Conservation (phyloP, 2,888 invertebrate species). For the Tachystola acroxantha region DNA sequence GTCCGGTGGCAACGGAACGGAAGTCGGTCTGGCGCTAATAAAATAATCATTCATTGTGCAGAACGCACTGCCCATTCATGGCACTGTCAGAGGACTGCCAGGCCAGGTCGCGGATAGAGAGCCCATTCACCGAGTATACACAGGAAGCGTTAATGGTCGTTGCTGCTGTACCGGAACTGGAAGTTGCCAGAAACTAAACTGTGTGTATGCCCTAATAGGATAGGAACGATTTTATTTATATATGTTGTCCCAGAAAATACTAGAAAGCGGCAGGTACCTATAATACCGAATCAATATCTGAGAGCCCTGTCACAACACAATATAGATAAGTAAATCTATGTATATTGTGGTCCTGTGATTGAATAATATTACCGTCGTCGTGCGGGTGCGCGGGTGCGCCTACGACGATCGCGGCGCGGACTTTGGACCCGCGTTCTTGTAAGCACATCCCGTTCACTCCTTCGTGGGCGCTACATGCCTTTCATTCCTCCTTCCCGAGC, state of each 20-base stretch:
- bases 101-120: constrained; percentile 41
- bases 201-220: too few species aligned
- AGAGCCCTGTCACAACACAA: too few species aligned
- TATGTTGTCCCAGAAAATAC: too few species aligned
- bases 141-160: constrained; percentile 65
- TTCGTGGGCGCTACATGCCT: constrained; percentile 16
- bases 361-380: too few species aligned
- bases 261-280: too few species aligned
- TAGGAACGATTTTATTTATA: too few species aligned
- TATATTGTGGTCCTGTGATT: too few species aligned
- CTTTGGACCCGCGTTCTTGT: constrained; percentile 66
- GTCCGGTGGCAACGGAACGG: constrained; percentile 69
- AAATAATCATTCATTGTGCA: constrained; percentile 62
- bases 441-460: constrained; percentile 53
- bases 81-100: constrained; percentile 30
- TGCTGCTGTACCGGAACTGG: constrained; percentile 58
- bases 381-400: too few species aligned
- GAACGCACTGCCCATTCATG: constrained; percentile 57
- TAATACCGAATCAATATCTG: too few species aligned
- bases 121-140: constrained; percentile 47
- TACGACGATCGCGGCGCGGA: too few species aligned
- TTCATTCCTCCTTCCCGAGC: constrained; percentile 22
- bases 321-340: too few species aligned
- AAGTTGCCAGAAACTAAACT: constrained; percentile 58
- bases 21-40: constrained; percentile 66